Evolutionary conservation across 2,888 invertebrate species (phyloP).

Genomic region (Gnatocerus cornutus): DNA sequence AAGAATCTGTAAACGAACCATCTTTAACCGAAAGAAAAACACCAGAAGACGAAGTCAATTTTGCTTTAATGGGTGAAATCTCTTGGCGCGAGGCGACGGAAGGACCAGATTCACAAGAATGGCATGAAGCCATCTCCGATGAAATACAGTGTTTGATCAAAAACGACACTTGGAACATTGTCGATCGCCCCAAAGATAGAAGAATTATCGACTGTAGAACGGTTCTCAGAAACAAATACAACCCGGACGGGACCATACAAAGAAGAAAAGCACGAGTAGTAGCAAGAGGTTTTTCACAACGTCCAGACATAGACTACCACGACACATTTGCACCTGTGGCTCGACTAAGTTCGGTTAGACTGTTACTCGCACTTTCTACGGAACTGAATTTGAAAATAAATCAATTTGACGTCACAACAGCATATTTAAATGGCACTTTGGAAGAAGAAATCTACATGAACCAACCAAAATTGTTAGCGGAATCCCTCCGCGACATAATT

Average conservation of each 20-base stretch:
- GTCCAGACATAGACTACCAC: background rate
- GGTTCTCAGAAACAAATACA: background rate
- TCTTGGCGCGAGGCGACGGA: no score
- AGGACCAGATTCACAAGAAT: no score
- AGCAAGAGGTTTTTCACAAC: background rate
- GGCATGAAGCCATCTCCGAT: no score
- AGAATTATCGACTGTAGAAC: background rate
- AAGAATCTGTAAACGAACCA: no score
- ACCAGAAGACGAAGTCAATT: no score
- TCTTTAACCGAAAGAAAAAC: no score
- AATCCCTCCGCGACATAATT: background rate
- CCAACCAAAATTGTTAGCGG: slow-evolving; percentile 31
- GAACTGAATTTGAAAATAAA: slow-evolving; percentile 43
- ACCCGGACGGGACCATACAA: background rate
- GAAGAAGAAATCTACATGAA: slow-evolving; percentile 53
- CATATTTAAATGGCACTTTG: slow-evolving; percentile 53
- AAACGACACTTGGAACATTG: background rate
- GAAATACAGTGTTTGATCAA: no score
- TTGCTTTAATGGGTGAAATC: no score
- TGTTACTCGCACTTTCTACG: background rate
- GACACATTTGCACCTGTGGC: slow-evolving; percentile 1
- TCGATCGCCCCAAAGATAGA: background rate
- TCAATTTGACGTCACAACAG: slow-evolving; percentile 52
- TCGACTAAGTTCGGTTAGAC: background rate
- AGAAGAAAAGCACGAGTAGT: background rate